Evolutionary conservation across 2,113 vertebrate genomes (phyloP).

Genomic region (Todiramphus chloris): DNA sequence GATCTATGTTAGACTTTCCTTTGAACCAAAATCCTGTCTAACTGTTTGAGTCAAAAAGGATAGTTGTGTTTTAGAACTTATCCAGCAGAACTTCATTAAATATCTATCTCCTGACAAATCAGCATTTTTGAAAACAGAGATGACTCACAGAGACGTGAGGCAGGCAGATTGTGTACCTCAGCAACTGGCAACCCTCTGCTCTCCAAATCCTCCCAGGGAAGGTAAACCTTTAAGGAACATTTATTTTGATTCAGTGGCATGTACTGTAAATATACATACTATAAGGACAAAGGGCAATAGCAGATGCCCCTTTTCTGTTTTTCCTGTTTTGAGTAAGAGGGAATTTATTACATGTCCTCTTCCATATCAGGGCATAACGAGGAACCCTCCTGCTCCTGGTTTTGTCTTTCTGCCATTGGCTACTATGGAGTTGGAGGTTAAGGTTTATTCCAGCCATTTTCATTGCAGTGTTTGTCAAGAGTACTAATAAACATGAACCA

Average conservation of each 20-base stretch:
- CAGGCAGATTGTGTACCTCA: neutral
- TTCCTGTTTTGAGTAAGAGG: neutral
- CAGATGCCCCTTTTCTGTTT: neutral
- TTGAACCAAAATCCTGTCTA: slow-evolving; percentile 4
- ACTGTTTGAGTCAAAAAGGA: neutral
- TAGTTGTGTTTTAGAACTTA: neutral
- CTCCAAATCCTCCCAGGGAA: neutral
- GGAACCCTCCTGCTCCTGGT: accelerated
- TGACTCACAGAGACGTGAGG: neutral
- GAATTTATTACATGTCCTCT: neutral
- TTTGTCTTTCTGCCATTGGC: neutral
- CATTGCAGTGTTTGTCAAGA: neutral
- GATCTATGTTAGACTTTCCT: neutral
- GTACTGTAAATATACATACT: neutral
- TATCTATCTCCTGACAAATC: slow-evolving; percentile 9
- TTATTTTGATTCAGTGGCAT: neutral
- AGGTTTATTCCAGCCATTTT: neutral
- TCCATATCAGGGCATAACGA: neutral
- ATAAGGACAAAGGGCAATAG: neutral
- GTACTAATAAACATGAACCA: neutral
- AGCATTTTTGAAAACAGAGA: neutral
- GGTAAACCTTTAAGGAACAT: neutral
- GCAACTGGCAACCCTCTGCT: neutral
- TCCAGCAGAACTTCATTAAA: neutral
- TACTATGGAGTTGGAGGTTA: neutral